These are phyloP conservation scores for Eutrigla gurnardus DNA, from an alignment of 2,797 vertebrate genomes.

Conservation along the genomic window DNA sequence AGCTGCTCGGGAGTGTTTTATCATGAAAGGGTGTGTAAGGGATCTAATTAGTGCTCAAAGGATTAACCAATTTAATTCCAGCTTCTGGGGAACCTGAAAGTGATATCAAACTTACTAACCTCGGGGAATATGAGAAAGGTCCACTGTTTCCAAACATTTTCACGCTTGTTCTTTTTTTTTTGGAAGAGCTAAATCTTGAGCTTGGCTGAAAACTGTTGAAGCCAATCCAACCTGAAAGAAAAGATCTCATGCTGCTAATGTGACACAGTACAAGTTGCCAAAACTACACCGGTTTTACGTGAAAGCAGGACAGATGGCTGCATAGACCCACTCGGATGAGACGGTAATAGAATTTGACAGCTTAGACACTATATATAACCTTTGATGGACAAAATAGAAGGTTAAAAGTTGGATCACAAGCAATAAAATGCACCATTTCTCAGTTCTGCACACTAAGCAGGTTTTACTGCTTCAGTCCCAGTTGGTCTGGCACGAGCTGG, in stretches of 20 bases:
- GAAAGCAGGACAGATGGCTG: not conserved
- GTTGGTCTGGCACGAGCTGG: not conserved
- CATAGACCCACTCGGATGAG: not conserved
- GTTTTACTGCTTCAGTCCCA: not conserved
- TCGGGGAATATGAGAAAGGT: slow-evolving; percentile 71
- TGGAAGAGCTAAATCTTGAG: slow-evolving; percentile 3
- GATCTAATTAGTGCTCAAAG: not conserved
- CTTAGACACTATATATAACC: not conserved
- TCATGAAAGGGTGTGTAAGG: slow-evolving; percentile 24
- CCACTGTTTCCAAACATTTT: slow-evolving; percentile 76
- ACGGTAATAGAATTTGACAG: not conserved
- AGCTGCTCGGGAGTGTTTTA: not conserved
- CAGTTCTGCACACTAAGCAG: not conserved
- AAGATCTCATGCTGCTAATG: not conserved
- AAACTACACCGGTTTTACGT: not conserved
- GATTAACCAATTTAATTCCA: not conserved
- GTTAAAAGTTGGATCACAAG: not conserved
- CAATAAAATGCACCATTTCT: not conserved
- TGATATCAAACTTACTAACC: slow-evolving; percentile 59
- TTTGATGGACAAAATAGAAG: not conserved
- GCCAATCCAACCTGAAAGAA: slow-evolving; percentile 28
- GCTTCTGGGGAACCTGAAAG: not conserved
- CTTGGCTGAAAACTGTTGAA: slow-evolving; percentile 5
- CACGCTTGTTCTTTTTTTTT: slow-evolving; percentile 22
- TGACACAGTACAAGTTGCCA: not conserved